Percentiles rank a stretch among this genome's conserved stretches.
Conservation (phyloP, 2,113 vertebrate genomes). For the Shinisaurus crocodilurus region DNA sequence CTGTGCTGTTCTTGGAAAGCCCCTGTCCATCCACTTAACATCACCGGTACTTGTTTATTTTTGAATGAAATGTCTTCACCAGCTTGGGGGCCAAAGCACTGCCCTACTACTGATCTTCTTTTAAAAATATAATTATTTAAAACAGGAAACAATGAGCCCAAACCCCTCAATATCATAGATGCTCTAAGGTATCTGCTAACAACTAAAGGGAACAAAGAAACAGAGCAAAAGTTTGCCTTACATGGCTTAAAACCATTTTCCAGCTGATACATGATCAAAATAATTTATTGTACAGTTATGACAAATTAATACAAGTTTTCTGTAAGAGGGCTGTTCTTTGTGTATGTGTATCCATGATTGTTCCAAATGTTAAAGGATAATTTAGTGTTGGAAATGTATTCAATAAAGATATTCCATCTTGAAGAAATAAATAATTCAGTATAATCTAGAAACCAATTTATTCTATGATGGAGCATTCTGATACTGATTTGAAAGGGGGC, state of each 20-base stretch:
- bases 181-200: background rate
- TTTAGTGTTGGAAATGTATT: conserved; percentile 11
- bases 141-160: background rate
- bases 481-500: background rate
- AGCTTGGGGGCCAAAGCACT: background rate
- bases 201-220: background rate
- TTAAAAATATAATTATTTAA: background rate
- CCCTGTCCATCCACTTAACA: background rate
- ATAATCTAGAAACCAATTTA: background rate
- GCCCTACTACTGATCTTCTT: background rate
- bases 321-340: background rate
- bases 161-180: background rate
- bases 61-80: background rate
- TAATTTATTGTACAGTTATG: background rate
- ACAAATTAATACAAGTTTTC: background rate
- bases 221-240: background rate
- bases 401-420: conserved; percentile 13
- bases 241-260: background rate
- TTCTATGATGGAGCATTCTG: background rate
- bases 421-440: conserved; percentile 4
- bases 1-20: background rate
- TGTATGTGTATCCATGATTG: too few relatives aligned
- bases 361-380: background rate
- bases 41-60: background rate
- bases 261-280: background rate